Evolutionary conservation across 2,797 vertebrate species (phyloP), one percentile per base, ranked within the genome.

Genomic region (Podarcis lilfordi): DNA sequence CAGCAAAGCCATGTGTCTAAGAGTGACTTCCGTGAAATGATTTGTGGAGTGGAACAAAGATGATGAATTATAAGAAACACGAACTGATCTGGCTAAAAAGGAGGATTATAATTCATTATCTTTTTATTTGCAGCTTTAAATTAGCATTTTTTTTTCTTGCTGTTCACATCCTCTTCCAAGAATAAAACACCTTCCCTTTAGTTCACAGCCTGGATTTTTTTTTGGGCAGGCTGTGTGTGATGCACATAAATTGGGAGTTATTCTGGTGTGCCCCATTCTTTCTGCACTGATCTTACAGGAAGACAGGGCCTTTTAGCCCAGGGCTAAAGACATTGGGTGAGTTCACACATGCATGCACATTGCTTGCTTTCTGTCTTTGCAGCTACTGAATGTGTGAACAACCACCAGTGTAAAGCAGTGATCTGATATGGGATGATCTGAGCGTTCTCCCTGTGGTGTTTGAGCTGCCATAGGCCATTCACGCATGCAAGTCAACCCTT

Each of bases 111-210:
- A 95, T 76, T 45, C 61, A 32, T 95, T 95, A 93, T 92, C 88
- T 94, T 96, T 96, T 95, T 96, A 95, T 92, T 96, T 94, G 90
- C 92, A 94, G 50, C 84, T 93, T 93, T 94, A 93, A 93, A 92
- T 92, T 94, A 91, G 74, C 4, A 91, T 93, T 91, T 92, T 88
- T 59, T 94, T 59, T 94, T 86, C 64, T 89, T 85, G 43, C 1
- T 40, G 81, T 91, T 94, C 94, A 92, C 92, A 86, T 87, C 79
- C 79, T 91, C 72, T 91, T 95, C 89, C 90, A 93, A 82, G 88
- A 86, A 89, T 90, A 86, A 90, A 88, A 86, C 75, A 37, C 85
- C 88, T 90, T 79, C 64, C 6, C 10, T 90, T 64, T 55, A 55
- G 35, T 90, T 90, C 88, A 45, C 78, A 29, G 2, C 32, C 76